Evolutionary conservation across 2,888 invertebrate genomes (phyloP).

Genomic region (Thymelicus acteon): DNA sequence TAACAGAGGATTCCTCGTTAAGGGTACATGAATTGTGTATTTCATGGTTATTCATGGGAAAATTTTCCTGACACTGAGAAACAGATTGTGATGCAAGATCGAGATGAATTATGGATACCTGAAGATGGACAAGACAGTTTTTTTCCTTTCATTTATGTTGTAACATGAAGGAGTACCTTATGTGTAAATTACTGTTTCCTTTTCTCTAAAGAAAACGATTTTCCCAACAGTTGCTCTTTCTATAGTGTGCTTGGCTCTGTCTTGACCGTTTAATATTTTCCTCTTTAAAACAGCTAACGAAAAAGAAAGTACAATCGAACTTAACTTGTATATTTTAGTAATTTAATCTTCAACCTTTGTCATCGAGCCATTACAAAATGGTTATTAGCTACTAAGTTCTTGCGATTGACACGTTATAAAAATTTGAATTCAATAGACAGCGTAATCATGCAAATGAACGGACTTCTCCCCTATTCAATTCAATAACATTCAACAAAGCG

Average conservation of each 20-base stretch:
- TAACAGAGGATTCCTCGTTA: neutral
- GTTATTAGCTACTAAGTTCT: neutral
- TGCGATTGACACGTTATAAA: constrained; percentile 5
- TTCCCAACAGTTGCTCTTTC: no score
- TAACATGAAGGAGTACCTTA: no score
- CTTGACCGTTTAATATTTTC: no score
- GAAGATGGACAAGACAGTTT: no score
- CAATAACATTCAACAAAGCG: constrained; percentile 27
- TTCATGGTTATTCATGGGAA: constrained; percentile 11
- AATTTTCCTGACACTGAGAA: neutral
- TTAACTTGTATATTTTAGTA: no score
- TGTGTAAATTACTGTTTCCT: no score
- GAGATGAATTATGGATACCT: no score
- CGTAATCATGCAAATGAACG: constrained; percentile 13
- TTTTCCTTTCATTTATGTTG: no score
- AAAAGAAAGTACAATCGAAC: no score
- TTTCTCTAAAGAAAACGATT: no score
- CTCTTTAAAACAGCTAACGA: no score
- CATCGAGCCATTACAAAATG: neutral
- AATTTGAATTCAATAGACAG: constrained; percentile 8
- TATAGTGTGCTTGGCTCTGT: no score
- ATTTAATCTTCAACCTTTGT: neutral
- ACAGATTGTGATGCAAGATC: neutral
- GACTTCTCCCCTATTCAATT: neutral
- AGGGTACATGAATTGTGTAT: constrained; percentile 11